Conservation (phyloP, 2,888 invertebrate genomes). For the Incurvaria masculella region DNA sequence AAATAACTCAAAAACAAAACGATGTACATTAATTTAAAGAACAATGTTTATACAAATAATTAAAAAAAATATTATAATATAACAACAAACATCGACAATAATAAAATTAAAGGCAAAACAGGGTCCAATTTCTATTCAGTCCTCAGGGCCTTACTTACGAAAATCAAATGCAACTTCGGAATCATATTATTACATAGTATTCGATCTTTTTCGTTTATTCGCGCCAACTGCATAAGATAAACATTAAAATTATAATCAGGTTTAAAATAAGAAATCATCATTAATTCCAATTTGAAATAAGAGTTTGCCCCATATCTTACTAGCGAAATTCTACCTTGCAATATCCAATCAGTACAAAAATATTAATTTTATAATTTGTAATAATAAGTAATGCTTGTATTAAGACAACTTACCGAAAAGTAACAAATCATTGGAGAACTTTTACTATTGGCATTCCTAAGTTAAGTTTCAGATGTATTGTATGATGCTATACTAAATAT, state of each 20-base stretch:
- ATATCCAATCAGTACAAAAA: neutral
- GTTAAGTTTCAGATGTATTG: constrained; percentile 35
- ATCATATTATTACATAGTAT: neutral
- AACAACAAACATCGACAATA: constrained; percentile 59
- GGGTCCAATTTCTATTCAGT: constrained; percentile 52
- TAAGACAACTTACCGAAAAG: neutral
- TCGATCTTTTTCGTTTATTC: neutral
- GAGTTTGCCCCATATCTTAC: neutral
- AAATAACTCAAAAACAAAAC: constrained; percentile 73
- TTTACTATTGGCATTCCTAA: constrained; percentile 49
- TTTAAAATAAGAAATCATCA: neutral
- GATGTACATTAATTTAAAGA: constrained; percentile 75
- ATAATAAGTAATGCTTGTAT: neutral
- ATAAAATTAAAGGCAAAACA: constrained; percentile 57
- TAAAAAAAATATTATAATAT: constrained; percentile 63
- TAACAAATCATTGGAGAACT: constrained; percentile 22
- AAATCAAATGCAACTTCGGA: neutral
- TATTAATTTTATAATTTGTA: neutral
- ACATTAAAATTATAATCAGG: neutral
- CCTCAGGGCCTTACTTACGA: constrained; percentile 24
- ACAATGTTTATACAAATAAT: constrained; percentile 70
- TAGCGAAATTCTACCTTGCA: neutral
- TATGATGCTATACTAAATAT: constrained; percentile 39
- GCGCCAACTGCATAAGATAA: neutral
- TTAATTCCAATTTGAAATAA: neutral